Evolutionary conservation across 2,888 invertebrate species (phyloP), one percentile per base, ranked within the genome.

Genomic region (Microplitis manilae): DNA sequence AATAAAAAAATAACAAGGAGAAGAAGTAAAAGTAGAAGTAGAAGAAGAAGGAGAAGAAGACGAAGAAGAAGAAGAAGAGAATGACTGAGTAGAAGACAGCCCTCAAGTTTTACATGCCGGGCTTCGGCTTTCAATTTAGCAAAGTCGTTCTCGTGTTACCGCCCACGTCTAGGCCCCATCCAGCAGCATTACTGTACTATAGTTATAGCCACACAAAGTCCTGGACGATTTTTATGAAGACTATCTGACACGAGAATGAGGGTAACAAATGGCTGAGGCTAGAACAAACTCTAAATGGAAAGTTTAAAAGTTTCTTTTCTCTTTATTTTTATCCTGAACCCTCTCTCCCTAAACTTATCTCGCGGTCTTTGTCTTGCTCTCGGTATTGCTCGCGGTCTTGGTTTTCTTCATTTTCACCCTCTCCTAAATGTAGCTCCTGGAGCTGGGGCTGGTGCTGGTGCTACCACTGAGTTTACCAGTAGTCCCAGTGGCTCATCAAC

Each of bases 401-500:
- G 30, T 30, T 50, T 13, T 50, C 50, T 50, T 50, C 13, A 20
- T 13, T 61, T 40, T 72, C 67, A 38, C 67, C 38, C 67, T 67
- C 9, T 50, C 50, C 13, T 50, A 13, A 50, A 5, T 13, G 8
- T 13, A 13, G 4, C 50, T 13, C 50, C 50, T 50, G 4, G 50
- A 50, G 13, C 64, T 64, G 30, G 30, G 2, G 30, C 1, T 17
- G 2, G 30, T 30, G 30, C 30, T 13, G 50, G 13, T 13, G 50
- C 50, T 13, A 50, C 50, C 50, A 50, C 50, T 8, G 50, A 50
- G 50, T 67, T 20, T 67, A 67, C 67, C 67, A 38, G 39, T 9
- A 50, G 70, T 73, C 73, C 73, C 65, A 65, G 59, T 64, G 74
- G 67, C 77, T 77, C 74, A 77, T 77, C 74, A 77, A 77, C 74